These are phyloP conservation scores for Acridotheres tristis DNA, from an alignment of 2,797 vertebrate genomes.

Conservation along the genomic window DNA sequence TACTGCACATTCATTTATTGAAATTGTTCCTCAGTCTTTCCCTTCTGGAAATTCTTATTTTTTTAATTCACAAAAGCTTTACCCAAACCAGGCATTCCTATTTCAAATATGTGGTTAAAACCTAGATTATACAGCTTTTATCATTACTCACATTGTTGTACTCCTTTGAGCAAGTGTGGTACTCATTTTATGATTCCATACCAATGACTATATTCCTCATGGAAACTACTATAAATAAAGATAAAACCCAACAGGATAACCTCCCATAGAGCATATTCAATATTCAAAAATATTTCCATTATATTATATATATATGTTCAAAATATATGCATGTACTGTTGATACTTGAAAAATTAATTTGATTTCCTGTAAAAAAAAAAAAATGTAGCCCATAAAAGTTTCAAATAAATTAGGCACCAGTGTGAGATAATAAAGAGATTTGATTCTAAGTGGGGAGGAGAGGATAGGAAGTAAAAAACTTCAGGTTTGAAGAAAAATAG, in stretches of 20 bases:
- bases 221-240: background rate
- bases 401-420: background rate
- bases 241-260: background rate
- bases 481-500: background rate
- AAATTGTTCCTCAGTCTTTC: background rate
- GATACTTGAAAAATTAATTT: background rate
- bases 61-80: background rate
- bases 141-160: background rate
- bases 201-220: background rate
- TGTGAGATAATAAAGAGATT: background rate
- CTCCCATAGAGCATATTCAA: background rate
- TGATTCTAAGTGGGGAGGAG: background rate
- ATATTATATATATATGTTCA: background rate
- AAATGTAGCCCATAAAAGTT: background rate
- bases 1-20: background rate
- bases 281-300: background rate
- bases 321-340: background rate
- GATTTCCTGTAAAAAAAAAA: background rate
- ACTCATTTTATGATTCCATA: background rate
- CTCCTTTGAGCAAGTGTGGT: background rate
- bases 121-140: background rate
- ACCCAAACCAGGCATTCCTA: background rate
- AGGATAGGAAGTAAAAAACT: background rate
- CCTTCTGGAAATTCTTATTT: background rate
- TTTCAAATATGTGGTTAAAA: background rate